Base-by-base conservation (phyloP, 1,140 invertebrate species). In the Drosophila tristis region DNA sequence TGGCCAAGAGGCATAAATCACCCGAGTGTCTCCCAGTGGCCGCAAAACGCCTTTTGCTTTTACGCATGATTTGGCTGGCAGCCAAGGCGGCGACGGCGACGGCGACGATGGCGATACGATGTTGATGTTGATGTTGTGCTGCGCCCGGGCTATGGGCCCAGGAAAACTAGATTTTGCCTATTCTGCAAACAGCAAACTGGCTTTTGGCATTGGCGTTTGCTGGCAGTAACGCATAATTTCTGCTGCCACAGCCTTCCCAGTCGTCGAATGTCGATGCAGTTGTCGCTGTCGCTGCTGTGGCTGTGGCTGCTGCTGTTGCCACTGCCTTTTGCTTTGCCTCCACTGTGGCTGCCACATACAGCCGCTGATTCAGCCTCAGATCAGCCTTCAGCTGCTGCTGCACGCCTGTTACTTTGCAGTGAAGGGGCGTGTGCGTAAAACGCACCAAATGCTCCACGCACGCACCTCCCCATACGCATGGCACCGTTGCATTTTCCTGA, bases 341-440 rank as follows among this genome's bases (percentile, higher is more conserved):
- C 23, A 11, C 16, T 20, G 15, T 50, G 16, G 44, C 44, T 47
- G 48, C 23, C 23, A 13, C 48, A 26, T 20, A 43, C 58, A 35
- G 56, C 62, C 39, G 56, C 61, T 45, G 42, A 61, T 42, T 47
- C 57, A 39, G 44, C 35, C 63, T 47, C 61, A 58, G 65, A 35
- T 63, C 66, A 60, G 73, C 51, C 64, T 29, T 45, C 42, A 66
- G 44, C 62, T 64, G 78, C 39, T 74, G 65, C 60, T 80, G 72
- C 64, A 91, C 90, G 90, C 90, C 90, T 91, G 90, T 86, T 91
- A 91, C 85, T 91, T 91, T 78, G 74, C 59, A 90, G 87, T 87
- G 81, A 90, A 90, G 82, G 87, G 87, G 87, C 87, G 87, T 90
- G 87, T 90, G 87, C 87, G 87, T 90, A 90, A 76, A 82, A 72